Conservation (phyloP, 2,888 invertebrate genomes). For the Alcis repandata region DNA sequence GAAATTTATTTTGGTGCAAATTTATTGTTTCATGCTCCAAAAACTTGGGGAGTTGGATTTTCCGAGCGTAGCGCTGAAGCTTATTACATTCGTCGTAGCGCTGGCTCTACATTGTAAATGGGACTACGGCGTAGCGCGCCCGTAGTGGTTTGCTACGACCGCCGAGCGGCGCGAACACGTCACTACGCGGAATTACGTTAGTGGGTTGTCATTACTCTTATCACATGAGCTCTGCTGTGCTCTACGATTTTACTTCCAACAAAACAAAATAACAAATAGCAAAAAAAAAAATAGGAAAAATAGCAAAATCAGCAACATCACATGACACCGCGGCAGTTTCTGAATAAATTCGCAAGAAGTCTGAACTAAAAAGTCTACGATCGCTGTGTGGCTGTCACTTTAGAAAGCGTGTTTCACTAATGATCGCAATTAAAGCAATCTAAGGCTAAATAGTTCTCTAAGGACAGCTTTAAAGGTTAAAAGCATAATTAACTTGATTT, state of each 20-base stretch:
- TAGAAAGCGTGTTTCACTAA: constrained; percentile 20
- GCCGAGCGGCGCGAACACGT: too few species aligned
- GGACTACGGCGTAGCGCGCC: neutral
- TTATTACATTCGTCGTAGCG: constrained; percentile 2
- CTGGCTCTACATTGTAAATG: constrained; percentile 5
- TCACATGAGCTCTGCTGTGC: too few species aligned
- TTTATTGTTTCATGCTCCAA: constrained; percentile 10
- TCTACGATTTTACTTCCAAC: too few species aligned
- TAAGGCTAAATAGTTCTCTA: constrained; percentile 20
- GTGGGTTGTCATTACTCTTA: too few species aligned
- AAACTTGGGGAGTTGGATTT: neutral
- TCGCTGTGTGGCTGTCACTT: neutral
- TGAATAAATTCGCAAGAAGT: too few species aligned
- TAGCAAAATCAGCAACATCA: too few species aligned
- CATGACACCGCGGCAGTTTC: too few species aligned
- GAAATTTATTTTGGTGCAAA: constrained; percentile 5
- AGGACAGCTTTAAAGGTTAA: constrained; percentile 31
- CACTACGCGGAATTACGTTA: neutral
- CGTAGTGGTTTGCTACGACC: neutral
- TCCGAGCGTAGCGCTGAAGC: constrained; percentile 1
- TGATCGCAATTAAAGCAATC: constrained; percentile 25
- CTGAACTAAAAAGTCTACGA: neutral
- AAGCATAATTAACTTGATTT: constrained; percentile 13
- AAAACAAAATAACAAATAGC: too few species aligned
- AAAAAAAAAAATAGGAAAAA: too few species aligned